Evolutionary conservation across 2,113 vertebrate genomes (phyloP), one percentile per base, ranked within the genome.

Genomic region (Chamaea fasciata): DNA sequence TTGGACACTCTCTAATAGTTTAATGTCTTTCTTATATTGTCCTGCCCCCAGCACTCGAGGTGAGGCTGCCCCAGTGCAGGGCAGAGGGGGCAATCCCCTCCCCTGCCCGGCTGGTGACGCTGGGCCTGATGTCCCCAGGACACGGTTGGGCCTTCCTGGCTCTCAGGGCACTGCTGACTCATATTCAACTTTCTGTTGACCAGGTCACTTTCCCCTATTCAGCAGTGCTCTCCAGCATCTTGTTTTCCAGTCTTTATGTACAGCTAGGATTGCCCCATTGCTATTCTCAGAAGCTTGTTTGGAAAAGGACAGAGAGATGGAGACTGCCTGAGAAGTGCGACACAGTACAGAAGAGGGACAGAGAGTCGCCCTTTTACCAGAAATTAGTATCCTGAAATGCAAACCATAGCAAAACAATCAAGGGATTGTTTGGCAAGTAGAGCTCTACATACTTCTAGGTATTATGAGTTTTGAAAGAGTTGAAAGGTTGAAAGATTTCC

Each of bases 61-160:
- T 55, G 49, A 64, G 59, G n/a, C 59, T 3, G 18, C 59, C 49
- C 11, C 23, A 47, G 11, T 2, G 2, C 56, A 73, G 47, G 63
- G 47, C 0, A 0, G 24, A 49, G 47, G 47, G 47, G 22, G 55
- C 18, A 39, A 6, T 74, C 18, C 27, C 31, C 15, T 64, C 28
- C n/a, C n/a, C 22, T 28, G 41, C 28, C 9, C 0, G 3, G 33
- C n/a, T 53, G 33, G 22, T 0, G 0, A 3, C 46, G 33, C 39
- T 46, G 27, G 3, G 49, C 49, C 49, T 64, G 49, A 64, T 55
- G 8, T 4, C 14, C 22, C 7, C 49, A 63, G n/a, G 14, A 39
- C 28, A 33, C 0, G 1, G 7, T 7, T 49, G 35, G 30, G 11
- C 11, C 49, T 53, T 53, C 33, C 42, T 49, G 35, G 24, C 44